Evolutionary conservation across 2,113 vertebrate species (phyloP), one percentile per base, ranked within the genome.

Genomic region (Chionis minor): DNA sequence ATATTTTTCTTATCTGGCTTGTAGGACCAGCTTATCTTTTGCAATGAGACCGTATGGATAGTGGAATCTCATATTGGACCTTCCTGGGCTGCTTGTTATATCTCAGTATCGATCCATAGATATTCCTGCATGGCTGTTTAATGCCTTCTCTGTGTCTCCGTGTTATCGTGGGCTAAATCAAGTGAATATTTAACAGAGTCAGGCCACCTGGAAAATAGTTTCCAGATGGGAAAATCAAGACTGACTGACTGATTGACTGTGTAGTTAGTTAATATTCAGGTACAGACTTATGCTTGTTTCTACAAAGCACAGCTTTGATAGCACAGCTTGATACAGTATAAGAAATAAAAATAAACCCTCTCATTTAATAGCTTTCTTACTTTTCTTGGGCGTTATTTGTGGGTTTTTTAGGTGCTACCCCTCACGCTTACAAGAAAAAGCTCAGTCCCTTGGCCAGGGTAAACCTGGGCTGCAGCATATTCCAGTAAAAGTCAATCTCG

Each of bases 101-200:
- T 12, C 66, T 23, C 55, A 49, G 35, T 20, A 24, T 30, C 49
- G 61, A 1, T 2, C 44, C 0, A 0, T n/a, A 42, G n/a, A 38
- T 26, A 59, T n/a, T 54, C 51, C 35, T 72, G 52, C 17, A 14
- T 1, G 1, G 44, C 12, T 35, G 13, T 59, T 86, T 86, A 51
- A 71, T 70, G 47, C 61, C n/a, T 91, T 71, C 35, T 35, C 56
- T 47, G 24, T 1, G 3, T 35, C 30, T 65, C 35, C 11, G 18
- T 19, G 44, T 72, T 85, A 90, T 24, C 72, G 14, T 2, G 14
- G 33, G 19, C 21, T 65, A 56, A 59, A 92, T 81, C 84, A 44
- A 75, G 62, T 73, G 40, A 96, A 71, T 94, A 79, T 85, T 87
- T 90, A 91, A 86, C 61, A 45, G 45, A 45, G 72, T 19, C 11